Evolutionary conservation across 2,797 vertebrate genomes (phyloP), one percentile per base, ranked within the genome.

Genomic region (Silurus aristotelis): DNA sequence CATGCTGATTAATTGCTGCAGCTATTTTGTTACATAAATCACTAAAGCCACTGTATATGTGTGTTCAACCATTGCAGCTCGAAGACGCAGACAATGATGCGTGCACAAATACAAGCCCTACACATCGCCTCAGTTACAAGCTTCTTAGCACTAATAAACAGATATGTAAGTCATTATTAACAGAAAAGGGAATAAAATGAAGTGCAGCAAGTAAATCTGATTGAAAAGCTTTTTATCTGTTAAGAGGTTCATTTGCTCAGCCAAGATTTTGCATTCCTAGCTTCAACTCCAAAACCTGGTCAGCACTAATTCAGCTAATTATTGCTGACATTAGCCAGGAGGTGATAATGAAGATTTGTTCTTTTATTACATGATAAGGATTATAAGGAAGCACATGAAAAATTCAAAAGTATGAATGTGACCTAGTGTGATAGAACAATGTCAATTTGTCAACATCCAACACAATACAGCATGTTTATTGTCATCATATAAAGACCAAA

Each of bases 141-240:
- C 91, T 83, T 84, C 90, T 91, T 92, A 91, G 2, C 56, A 92
- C 90, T 90, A 90, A 89, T 89, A 88, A 92, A 91, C 91, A 90
- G 88, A 91, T 91, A 86, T 89, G 84, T 77, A 87, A 91, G 83
- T 89, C 89, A 93, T 92, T 89, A 90, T 87, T 85, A 91, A 90
- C 89, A 89, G 82, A 92, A 93, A 38, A 92, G 84, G 87, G 71
- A 87, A 92, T 92, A 87, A 84, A 77, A 87, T 80, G 67, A 83
- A 63, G 56, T 60, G 82, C 80, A 71, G 71, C 67, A 83, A 87
- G 81, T 80, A 87, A 86, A 85, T 84, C 38, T 52, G 67, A 86
- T 38, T 61, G 61, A 85, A 85, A 78, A 88, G 76, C 89, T 85
- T 92, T 92, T 91, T 81, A 89, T 90, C 89, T 91, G 89, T 89